phyloP scores from a whole-genome alignment of 2,113 vertebrate species.

The Ammodytes marinus region DNA sequence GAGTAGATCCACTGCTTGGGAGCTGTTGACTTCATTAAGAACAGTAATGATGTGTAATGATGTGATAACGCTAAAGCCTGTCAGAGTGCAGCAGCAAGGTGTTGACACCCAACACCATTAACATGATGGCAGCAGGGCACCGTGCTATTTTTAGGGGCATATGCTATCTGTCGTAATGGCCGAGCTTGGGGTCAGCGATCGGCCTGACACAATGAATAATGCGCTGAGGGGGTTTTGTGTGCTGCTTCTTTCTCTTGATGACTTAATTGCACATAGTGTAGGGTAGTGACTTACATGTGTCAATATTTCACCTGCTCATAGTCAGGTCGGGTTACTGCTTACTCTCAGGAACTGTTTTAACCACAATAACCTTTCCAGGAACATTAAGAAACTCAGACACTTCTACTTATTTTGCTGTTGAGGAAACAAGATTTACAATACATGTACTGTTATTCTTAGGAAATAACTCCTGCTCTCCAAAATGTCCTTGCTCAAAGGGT shows the following conservation, averaged over 20 bases:
- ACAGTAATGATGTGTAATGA: constrained; percentile 72
- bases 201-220: constrained; percentile 23
- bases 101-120: constrained; percentile 57
- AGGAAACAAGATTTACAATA: no score
- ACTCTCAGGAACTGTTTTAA: no score
- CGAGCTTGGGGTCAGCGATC: constrained; percentile 30
- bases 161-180: constrained; percentile 50
- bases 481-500: no score
- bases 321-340: not conserved
- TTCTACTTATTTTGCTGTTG: no score
- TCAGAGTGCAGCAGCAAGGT: constrained; percentile 60
- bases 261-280: not conserved
- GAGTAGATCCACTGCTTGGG: constrained; percentile 37
- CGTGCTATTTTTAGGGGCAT: constrained; percentile 29
- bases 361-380: not conserved
- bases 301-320: not conserved
- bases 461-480: no score
- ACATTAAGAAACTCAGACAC: not conserved
- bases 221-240: not conserved
- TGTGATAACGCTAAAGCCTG: constrained; percentile 57
- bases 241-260: not conserved
- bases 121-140: constrained; percentile 59
- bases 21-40: constrained; percentile 70
- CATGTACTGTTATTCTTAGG: no score
- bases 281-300: not conserved